phyloP scores from a whole-genome alignment of 2,888 invertebrate genomes.

The Drosophila melanocephala region DNA sequence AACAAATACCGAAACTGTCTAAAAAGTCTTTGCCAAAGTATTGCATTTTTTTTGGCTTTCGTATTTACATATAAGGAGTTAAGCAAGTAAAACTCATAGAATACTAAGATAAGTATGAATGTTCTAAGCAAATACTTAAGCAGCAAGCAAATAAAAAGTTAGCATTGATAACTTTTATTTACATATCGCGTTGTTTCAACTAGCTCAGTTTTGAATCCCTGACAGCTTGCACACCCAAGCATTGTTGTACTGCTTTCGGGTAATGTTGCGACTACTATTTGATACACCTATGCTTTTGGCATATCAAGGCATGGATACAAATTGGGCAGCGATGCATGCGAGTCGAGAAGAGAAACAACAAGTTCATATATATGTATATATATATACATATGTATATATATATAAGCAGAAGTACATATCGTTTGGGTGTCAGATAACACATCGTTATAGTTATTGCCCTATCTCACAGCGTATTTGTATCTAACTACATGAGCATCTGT shows the following conservation, averaged over 20 bases:
- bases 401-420: neutral
- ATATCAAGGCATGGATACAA: neutral
- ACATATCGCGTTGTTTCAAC: neutral
- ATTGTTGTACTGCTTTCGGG: neutral
- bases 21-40: neutral
- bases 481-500: slow-evolving; percentile 12
- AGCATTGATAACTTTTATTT: neutral
- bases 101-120: neutral
- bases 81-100: neutral
- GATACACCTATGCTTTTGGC: neutral
- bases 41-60: neutral
- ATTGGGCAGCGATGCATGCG: slow-evolving; percentile 7
- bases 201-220: neutral
- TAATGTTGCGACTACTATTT: neutral
- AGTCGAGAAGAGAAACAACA: neutral
- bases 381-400: too few relatives aligned
- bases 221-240: neutral
- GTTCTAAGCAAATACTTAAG: neutral
- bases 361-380: neutral
- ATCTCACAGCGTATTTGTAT: neutral
- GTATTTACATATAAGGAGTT: neutral
- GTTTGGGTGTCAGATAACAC: slow-evolving; percentile 34
- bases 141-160: neutral
- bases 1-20: neutral
- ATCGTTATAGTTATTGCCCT: slow-evolving; percentile 13